Base-by-base conservation (phyloP, 1,140 invertebrate genomes). In the Saccostrea glomerata region DNA sequence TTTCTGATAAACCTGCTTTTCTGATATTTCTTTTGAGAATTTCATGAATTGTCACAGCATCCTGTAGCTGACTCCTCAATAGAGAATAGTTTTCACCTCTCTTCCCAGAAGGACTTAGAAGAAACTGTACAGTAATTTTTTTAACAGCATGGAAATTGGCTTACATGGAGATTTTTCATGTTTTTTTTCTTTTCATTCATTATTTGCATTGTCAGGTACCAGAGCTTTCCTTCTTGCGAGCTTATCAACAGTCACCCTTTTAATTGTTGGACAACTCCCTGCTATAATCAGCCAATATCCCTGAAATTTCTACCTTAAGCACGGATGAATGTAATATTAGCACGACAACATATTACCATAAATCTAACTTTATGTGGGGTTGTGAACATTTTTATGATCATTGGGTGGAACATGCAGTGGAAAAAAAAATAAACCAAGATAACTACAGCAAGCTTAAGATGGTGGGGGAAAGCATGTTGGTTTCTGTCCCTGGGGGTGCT, bases 311-410 rank as follows among this genome's bases (percentile, higher is more conserved):
- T 23, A 73, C 23, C 25, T 12, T 11, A 36, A 36, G 66, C 66
- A 73, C 25, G 66, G 66, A 73, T 73, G n/a, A 30, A 23, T 30
- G 58, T 15, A 60, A 60, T 60, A 60, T 13, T 4, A 13, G 58
- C 58, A 60, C 13, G 66, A 73, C 25, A 73, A 25, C 25, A 13
- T 23, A 73, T 73, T 25, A 73, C 25, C 66, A 73, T 73, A 73
- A 73, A 73, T 73, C 66, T 25, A 11, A 73, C 66, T 70, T 73
- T 73, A 73, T 73, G 66, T 73, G 66, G 11, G 23, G 23, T 25
- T 30, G 66, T 73, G 66, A 73, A 73, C n/a, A 73, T 73, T 73
- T 36, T 73, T 73, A 73, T 73, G 66, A 73, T 23, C 12, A 11
- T 30, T 15, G 25, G 66, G 66, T 73, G 25, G 25, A 73, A 25